phyloP scores from a whole-genome alignment of 2,113 vertebrate genomes.

The Lipophrys pholis region DNA sequence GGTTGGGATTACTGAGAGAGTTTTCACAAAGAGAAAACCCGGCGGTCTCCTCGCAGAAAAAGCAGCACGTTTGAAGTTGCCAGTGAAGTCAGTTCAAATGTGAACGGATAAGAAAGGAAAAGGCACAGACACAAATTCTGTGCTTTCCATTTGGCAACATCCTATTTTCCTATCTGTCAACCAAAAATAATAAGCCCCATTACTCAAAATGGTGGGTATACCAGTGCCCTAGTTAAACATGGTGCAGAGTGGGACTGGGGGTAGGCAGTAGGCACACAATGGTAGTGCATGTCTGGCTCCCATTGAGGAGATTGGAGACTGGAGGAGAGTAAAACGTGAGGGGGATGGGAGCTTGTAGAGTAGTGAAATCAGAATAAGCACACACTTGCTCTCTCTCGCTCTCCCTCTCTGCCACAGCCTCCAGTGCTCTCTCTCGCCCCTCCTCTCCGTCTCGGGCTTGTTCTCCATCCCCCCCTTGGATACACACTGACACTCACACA shows the following conservation, averaged over 20 bases:
- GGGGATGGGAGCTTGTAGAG: slow-evolving; percentile 77
- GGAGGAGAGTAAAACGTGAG: slow-evolving; percentile 74
- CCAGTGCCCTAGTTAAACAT: slow-evolving; percentile 76
- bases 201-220: slow-evolving; percentile 76
- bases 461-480: slow-evolving; percentile 60
- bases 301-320: slow-evolving; percentile 72
- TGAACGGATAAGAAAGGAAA: neutral
- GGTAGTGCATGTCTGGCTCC: slow-evolving; percentile 71
- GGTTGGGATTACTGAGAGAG: slow-evolving; percentile 5
- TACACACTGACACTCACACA: slow-evolving; percentile 37
- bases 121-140: neutral
- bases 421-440: slow-evolving; percentile 67
- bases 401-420: slow-evolving; percentile 60
- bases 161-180: slow-evolving; percentile 11
- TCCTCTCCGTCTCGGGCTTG: slow-evolving; percentile 62
- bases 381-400: slow-evolving; percentile 49
- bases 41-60: neutral
- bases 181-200: slow-evolving; percentile 54
- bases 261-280: slow-evolving; percentile 72
- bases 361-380: slow-evolving; percentile 75
- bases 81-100: no score
- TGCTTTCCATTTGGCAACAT: slow-evolving; percentile 1
- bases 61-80: slow-evolving; percentile 10
- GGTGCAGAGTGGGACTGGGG: slow-evolving; percentile 69
- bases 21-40: no score